Conservation (phyloP, 30 jellyfish, hydroid and myxozoan genomes). For the Cassiopea andromeda region DNA sequence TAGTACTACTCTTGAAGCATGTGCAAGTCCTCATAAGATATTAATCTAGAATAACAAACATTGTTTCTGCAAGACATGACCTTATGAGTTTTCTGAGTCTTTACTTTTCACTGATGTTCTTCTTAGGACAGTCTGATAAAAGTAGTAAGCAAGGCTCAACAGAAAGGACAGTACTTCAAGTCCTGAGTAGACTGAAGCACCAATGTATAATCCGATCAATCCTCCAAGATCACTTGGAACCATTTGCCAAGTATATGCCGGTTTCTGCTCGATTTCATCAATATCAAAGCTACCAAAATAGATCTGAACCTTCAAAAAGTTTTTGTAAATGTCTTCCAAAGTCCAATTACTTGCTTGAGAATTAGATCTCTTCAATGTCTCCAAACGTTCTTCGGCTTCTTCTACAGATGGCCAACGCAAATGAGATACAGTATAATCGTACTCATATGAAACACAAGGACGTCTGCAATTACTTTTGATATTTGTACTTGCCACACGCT, state of each 20-base stretch:
- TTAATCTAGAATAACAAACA: too few species aligned
- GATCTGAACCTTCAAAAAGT: conserved; percentile 6
- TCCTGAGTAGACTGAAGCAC: conserved; percentile 57
- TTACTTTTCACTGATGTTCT: too few species aligned
- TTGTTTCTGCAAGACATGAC: too few species aligned
- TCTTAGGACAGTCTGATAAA: too few species aligned
- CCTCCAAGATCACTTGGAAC: conserved; percentile 61
- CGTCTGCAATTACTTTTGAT: background rate
- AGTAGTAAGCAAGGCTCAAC: background rate
- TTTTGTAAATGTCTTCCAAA: background rate
- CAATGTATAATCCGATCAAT: conserved; percentile 50
- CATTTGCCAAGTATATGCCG: conserved; percentile 14
- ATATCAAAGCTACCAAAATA: conserved; percentile 26
- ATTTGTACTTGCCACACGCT: background rate
- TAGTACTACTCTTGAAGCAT: too few species aligned
- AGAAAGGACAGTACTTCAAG: conserved; percentile 15
- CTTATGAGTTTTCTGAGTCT: too few species aligned
- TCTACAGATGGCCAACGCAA: conserved; percentile 7
- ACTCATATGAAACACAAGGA: conserved; percentile 8
- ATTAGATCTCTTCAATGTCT: background rate
- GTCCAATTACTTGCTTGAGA: background rate
- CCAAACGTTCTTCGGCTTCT: background rate
- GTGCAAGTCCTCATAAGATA: too few species aligned
- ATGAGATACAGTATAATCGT: background rate
- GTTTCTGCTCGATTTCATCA: conserved; percentile 27